These are phyloP conservation scores for Strigamia transsilvanica DNA, from an alignment of 2,888 invertebrate genomes.

Conservation along the genomic window DNA sequence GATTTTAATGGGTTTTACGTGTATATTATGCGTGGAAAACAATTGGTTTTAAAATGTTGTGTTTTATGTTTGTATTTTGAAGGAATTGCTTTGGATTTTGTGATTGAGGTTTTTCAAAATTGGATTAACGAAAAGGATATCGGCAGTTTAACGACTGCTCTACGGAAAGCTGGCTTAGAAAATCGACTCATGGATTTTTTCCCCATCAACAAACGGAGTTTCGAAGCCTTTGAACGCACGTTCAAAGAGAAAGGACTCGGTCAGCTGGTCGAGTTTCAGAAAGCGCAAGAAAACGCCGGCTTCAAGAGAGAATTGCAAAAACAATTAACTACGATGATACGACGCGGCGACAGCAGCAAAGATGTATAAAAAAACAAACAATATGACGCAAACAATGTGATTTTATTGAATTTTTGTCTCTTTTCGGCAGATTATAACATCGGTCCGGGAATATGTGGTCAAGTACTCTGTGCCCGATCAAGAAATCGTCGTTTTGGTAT, in stretches of 20 bases:
- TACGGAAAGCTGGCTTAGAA: slow-evolving; percentile 85
- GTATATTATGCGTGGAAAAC: too few species aligned
- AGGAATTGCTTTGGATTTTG: slow-evolving; percentile 92
- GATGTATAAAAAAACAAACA: slow-evolving; percentile 63
- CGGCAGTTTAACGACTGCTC: slow-evolving; percentile 81
- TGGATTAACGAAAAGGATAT: slow-evolving; percentile 92
- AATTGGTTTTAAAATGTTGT: too few species aligned
- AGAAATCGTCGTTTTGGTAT: slow-evolving; percentile 87
- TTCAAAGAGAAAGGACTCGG: slow-evolving; percentile 82
- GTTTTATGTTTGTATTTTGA: slow-evolving; percentile 71
- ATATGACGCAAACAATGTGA: not conserved
- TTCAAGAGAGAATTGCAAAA: slow-evolving; percentile 80
- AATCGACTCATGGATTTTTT: slow-evolving; percentile 78
- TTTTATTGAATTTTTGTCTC: slow-evolving; percentile 67
- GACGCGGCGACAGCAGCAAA: slow-evolving; percentile 83
- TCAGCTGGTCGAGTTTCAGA: slow-evolving; percentile 74
- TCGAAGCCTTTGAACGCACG: slow-evolving; percentile 79
- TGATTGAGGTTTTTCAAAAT: slow-evolving; percentile 88
- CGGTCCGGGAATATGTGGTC: slow-evolving; percentile 84
- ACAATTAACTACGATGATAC: slow-evolving; percentile 81
- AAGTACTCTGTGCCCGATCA: slow-evolving; percentile 88
- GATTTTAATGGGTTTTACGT: not conserved
- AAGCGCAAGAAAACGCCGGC: slow-evolving; percentile 72
- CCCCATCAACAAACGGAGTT: slow-evolving; percentile 91
- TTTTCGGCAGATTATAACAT: slow-evolving; percentile 64